Conservation (phyloP, 64 coral and sea anemone species). For the Dendrophyllia cribrosa region DNA sequence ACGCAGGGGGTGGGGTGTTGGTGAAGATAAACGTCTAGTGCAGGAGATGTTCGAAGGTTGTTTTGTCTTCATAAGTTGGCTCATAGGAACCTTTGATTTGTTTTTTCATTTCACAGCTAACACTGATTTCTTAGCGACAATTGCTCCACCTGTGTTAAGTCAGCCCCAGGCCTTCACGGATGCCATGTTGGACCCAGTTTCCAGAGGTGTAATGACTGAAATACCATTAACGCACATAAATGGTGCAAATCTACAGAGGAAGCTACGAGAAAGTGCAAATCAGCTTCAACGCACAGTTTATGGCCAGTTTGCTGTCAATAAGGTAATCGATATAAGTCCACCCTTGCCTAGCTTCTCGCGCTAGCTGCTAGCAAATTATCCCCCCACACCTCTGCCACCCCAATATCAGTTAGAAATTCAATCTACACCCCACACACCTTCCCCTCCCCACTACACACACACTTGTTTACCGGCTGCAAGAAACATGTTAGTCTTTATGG, state of each 20-base stretch:
- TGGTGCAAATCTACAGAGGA: conserved; percentile 42
- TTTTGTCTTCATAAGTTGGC: no score
- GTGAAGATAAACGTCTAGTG: no score
- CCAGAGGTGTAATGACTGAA: conserved; percentile 44
- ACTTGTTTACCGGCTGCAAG: no score
- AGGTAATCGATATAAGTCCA: conserved; percentile 19
- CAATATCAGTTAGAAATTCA: no score
- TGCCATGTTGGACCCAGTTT: conserved; percentile 75
- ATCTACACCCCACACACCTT: no score
- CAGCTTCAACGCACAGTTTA: conserved; percentile 55
- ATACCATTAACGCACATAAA: conserved; percentile 74
- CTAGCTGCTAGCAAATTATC: no score
- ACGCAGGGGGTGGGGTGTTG: no score
- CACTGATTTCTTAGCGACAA: conserved; percentile 9
- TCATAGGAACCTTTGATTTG: background rate
- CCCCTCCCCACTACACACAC: no score
- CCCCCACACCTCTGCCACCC: no score
- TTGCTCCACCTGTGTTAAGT: background rate
- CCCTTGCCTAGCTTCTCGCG: no score
- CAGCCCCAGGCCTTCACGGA: conserved; percentile 77
- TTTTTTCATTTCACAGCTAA: background rate
- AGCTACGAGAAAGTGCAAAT: conserved; percentile 31
- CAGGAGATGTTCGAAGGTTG: no score
- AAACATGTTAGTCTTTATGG: no score
- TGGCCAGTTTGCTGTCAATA: conserved; percentile 62